Evolutionary conservation across 2,888 invertebrate species (phyloP).

Genomic region (Embidobia sp.): DNA sequence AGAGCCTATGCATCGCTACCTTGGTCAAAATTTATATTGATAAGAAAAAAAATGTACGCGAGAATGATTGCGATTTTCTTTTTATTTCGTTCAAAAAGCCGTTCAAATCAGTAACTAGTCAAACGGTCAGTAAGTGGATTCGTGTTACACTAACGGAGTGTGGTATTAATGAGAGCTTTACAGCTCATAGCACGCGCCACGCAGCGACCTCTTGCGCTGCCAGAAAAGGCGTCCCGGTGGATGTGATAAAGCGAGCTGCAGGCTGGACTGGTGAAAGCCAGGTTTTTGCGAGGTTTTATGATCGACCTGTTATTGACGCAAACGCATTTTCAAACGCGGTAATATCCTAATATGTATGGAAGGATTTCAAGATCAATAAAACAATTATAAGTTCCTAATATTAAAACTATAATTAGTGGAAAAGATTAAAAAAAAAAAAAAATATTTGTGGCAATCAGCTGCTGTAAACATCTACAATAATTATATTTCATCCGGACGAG

Average conservation of each 20-base stretch:
- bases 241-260: slow-evolving; percentile 33
- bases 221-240: slow-evolving; percentile 32
- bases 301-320: not conserved
- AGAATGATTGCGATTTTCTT: slow-evolving; percentile 7
- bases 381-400: too few relatives aligned
- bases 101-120: slow-evolving; percentile 16
- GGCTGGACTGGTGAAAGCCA: slow-evolving; percentile 28
- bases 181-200: slow-evolving; percentile 45
- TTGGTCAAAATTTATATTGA: slow-evolving; percentile 13
- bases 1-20: slow-evolving; percentile 29
- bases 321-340: not conserved
- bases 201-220: slow-evolving; percentile 38
- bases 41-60: slow-evolving; percentile 1
- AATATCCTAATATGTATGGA: too few relatives aligned
- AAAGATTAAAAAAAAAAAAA: not conserved
- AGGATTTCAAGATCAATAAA: too few relatives aligned
- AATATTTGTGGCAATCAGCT: not conserved
- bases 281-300: slow-evolving; percentile 29
- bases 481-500: slow-evolving; percentile 17
- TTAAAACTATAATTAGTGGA: not conserved
- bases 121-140: slow-evolving; percentile 44
- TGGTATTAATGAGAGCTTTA: slow-evolving; percentile 5
- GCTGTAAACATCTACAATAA: slow-evolving; percentile 20
- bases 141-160: slow-evolving; percentile 8
- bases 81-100: slow-evolving; percentile 36